A percentile compares a stretch with the other conserved stretches of the same genome.
phyloP scores from a whole-genome alignment of 2,113 vertebrate genomes.

The Platichthys stellatus region DNA sequence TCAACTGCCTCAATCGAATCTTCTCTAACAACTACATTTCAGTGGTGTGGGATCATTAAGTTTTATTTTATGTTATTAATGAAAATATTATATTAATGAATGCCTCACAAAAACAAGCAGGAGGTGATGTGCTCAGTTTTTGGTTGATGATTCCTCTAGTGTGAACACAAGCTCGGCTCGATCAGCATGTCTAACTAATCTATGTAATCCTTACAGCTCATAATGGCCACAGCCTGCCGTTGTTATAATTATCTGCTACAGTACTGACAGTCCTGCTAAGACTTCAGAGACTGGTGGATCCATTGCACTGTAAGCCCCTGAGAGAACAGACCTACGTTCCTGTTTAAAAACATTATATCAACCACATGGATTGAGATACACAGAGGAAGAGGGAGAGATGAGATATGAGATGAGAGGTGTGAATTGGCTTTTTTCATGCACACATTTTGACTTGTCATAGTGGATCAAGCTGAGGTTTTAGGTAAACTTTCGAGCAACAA shows the following conservation, averaged over 20 bases:
- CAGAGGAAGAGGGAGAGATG: neutral
- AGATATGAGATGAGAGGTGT: too few species aligned
- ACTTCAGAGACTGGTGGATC: neutral
- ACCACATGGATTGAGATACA: neutral
- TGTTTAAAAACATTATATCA: neutral
- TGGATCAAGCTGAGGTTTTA: too few species aligned
- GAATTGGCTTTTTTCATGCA: too few species aligned
- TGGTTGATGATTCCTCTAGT: neutral
- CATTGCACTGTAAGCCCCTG: neutral
- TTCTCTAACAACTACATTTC: too few species aligned
- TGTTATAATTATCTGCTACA: neutral
- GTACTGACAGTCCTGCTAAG: neutral
- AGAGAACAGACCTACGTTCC: neutral
- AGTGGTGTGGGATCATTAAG: too few species aligned
- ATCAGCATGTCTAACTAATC: constrained; percentile 5
- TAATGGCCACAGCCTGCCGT: constrained; percentile 14
- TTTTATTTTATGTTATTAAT: neutral
- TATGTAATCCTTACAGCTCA: constrained; percentile 11
- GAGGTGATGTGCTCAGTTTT: neutral
- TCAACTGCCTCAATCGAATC: too few species aligned
- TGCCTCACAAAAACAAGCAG: constrained; percentile 1
- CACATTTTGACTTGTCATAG: too few species aligned
- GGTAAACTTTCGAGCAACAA: too few species aligned
- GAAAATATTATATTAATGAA: neutral
- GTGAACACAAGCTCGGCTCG: neutral